Percentiles rank a stretch among this genome's conserved stretches.
Evolutionary conservation across 92 coral and sea anemone species (phyloP).

Genomic region (Parazoanthus atlanticus): DNA sequence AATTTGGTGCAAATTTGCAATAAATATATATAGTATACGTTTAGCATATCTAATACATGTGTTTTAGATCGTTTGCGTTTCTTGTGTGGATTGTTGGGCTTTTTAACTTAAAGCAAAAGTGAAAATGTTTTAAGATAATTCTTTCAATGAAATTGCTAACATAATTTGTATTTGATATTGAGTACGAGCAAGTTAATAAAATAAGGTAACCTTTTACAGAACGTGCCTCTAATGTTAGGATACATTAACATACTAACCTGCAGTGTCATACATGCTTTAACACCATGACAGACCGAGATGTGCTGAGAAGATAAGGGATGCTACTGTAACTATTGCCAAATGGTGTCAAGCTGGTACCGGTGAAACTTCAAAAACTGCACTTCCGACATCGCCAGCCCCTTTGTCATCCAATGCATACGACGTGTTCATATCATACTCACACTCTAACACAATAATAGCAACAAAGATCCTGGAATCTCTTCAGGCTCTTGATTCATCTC

Average conservation of each 20-base stretch:
- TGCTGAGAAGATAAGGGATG: constrained; percentile 64
- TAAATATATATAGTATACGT: no score
- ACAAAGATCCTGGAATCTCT: constrained; percentile 59
- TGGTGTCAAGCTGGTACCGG: constrained; percentile 7
- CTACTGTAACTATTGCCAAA: constrained; percentile 48
- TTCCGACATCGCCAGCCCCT: constrained; percentile 23
- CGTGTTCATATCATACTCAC: constrained; percentile 91
- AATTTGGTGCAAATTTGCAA: no score
- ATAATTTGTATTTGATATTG: no score
- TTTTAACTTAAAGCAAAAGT: no score
- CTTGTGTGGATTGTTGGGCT: no score
- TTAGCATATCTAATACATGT: no score
- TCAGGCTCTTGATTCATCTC: constrained; percentile 59
- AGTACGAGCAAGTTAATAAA: no score
- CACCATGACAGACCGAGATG: constrained; percentile 56
- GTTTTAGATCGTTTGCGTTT: no score
- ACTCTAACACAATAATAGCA: constrained; percentile 73
- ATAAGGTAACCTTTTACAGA: no score
- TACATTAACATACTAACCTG: neutral
- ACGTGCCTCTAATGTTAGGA: neutral
- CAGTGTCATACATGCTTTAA: neutral
- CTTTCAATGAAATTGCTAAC: no score
- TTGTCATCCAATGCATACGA: constrained; percentile 55
- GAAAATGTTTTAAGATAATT: no score
- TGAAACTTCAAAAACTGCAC: constrained; percentile 5